Percentiles rank a stretch among this genome's conserved stretches.
Conservation (phyloP, 2,113 vertebrate genomes). For the Dinomys branickii region DNA sequence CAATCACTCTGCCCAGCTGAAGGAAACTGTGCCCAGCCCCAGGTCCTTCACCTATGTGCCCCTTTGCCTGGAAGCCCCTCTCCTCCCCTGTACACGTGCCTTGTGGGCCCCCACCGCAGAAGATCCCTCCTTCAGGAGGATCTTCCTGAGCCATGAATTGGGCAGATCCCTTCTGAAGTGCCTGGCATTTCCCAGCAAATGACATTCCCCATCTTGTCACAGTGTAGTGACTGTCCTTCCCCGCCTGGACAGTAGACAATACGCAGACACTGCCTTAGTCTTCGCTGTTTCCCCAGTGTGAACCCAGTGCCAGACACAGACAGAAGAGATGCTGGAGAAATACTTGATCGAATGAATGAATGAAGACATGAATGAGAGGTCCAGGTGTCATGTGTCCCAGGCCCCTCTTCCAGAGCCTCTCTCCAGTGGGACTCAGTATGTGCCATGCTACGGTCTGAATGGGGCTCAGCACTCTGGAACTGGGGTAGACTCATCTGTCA, state of each 20-base stretch:
- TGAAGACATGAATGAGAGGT: neutral
- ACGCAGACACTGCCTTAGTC: neutral
- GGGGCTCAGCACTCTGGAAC: no score
- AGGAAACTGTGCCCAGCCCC: neutral
- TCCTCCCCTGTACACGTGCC: rapidly evolving
- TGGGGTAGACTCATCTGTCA: neutral
- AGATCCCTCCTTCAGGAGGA: neutral
- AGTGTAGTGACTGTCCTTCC: neutral
- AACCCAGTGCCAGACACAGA: neutral
- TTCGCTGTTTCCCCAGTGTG: neutral
- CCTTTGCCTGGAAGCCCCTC: neutral
- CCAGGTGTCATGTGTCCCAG: neutral
- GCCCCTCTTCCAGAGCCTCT: neutral
- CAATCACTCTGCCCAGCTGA: neutral
- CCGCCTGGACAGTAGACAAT: no score
- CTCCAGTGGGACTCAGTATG: neutral
- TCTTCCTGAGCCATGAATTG: neutral
- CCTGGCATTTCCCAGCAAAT: neutral
- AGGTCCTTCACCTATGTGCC: neutral
- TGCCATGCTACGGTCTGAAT: neutral
- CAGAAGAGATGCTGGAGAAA: neutral
- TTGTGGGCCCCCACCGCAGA: neutral
- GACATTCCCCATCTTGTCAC: no score
- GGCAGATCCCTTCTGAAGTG: neutral
- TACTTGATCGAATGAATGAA: neutral